Evolutionary conservation across 2,797 vertebrate genomes (phyloP), one percentile per base, ranked within the genome.

Genomic region (Sebastes nivosus): DNA sequence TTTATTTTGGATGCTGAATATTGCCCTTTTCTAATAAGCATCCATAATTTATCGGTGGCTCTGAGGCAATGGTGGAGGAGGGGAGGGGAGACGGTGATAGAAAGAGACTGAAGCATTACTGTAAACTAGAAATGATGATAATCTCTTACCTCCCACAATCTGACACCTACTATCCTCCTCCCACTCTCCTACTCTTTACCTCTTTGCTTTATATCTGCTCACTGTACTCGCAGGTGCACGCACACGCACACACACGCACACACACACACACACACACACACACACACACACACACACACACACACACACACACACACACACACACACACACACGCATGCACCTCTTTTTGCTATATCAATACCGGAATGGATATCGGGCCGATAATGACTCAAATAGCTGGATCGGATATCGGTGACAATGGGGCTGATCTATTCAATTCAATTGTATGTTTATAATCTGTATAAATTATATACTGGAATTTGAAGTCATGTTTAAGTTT

Each of bases 21-120:
- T 95, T 94, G 93, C 90, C 93, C 94, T 95, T 96, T 95, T 94
- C 92, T 94, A 95, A 96, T 95, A 95, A 95, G 92, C 94, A 95
- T 95, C 85, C 90, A 96, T 96, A 95, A 95, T 95, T 96, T 93
- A 95, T 93, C 32, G 80, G 75, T 82, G 83, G 87, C 91, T 95
- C 85, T 89, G 91, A 93, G 93, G 92, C 89, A 85, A 72, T 38
- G 79, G 71, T 74, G 82, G 79, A 85, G 79, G 71, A 74, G 42
- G 42, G 42, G 75, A 72, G 60, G 67, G 46, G 80, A 84, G 86
- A 89, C 4, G 69, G 75, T 83, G 74, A 91, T 89, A 69, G 81
- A 82, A 88, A 80, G 89, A 87, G 92, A 92, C 87, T 86, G 69
- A 84, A 89, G 86, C 87, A 82, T 91, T 92, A 52, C 50, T 52